phyloP scores from a whole-genome alignment of 1,140 invertebrate genomes.

The Drosophila teissieri region DNA sequence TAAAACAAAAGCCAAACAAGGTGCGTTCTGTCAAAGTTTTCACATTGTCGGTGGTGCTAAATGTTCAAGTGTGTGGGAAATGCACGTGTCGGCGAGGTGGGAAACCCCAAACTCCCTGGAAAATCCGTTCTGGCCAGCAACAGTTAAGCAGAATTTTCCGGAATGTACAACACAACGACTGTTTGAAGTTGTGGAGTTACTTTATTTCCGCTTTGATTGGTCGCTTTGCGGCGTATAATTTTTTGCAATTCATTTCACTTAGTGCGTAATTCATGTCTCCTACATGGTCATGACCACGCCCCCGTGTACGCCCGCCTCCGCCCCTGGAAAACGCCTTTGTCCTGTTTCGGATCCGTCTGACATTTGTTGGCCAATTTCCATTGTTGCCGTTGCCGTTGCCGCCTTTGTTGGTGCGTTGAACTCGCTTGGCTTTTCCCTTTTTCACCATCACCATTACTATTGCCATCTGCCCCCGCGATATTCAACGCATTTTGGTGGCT shows the following conservation, averaged over 20 bases:
- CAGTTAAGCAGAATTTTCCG: constrained; percentile 61
- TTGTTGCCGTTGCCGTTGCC: constrained; percentile 29
- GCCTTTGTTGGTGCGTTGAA: constrained; percentile 47
- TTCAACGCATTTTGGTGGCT: constrained; percentile 43
- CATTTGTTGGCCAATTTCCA: constrained; percentile 59
- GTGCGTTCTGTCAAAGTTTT: constrained; percentile 41
- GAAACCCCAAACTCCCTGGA: neutral
- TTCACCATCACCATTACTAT: neutral
- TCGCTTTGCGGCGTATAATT: constrained; percentile 32
- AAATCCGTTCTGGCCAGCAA: constrained; percentile 44
- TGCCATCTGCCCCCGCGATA: constrained; percentile 3
- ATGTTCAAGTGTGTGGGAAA: constrained; percentile 8
- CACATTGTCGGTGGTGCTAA: neutral
- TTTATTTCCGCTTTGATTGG: constrained; percentile 16
- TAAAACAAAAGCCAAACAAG: constrained; percentile 23
- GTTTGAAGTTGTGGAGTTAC: constrained; percentile 27
- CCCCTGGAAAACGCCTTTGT: constrained; percentile 27
- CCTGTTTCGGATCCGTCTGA: constrained; percentile 51
- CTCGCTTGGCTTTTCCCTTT: constrained; percentile 28
- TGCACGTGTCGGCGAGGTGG: constrained; percentile 17
- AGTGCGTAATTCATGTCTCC: constrained; percentile 63
- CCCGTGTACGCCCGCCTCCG: neutral
- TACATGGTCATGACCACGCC: constrained; percentile 35
- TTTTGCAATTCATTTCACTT: constrained; percentile 76
- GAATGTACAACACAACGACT: constrained; percentile 10